Evolutionary conservation across 2,888 invertebrate genomes (phyloP), one percentile per base, ranked within the genome.

Genomic region (Drosophila fungiperda): DNA sequence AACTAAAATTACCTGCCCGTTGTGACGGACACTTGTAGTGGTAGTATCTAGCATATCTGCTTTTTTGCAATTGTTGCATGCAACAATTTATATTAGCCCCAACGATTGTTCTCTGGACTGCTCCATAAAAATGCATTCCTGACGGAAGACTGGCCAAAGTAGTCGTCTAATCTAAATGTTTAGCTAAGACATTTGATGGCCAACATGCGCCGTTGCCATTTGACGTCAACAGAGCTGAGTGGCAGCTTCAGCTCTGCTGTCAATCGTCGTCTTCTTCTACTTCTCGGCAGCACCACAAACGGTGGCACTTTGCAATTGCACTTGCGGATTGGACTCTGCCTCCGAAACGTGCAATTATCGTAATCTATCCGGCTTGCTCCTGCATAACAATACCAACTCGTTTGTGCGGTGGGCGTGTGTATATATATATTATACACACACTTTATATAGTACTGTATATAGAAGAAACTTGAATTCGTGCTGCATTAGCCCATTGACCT

Each of bases 281-380:
- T 23, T 29, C 63, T 20, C 61, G 53, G n/a, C 35, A 73, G 87
- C 76, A 48, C 52, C 59, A 59, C 76, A 87, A 87, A 87, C 87
- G 90, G 91, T 91, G 91, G 90, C 92, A 91, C 88, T 91, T 78
- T 91, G 87, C 91, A 91, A 91, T 91, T 91, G 91, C 91, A 90
- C 88, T 91, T 90, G 88, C 80, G 87, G 89, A 89, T 78, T 86
- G 87, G 69, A 76, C 72, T 74, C 70, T 74, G 72, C 82, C 83
- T 59, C 64, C 75, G 62, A 78, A 81, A 76, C 68, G 42, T 75
- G 76, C 85, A 88, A 88, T 88, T 88, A 88, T 88, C 82, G 87
- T 90, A 78, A 89, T 89, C 80, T 78, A 85, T 60, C 75, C 79
- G 68, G 68, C 59, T 50, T 61, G 77, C 42, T 55, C 48, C 54